A percentile compares a stretch with the other conserved stretches of the same genome.
Evolutionary conservation across 1,140 invertebrate species (phyloP).

Genomic region (Zelostemma sp.): DNA sequence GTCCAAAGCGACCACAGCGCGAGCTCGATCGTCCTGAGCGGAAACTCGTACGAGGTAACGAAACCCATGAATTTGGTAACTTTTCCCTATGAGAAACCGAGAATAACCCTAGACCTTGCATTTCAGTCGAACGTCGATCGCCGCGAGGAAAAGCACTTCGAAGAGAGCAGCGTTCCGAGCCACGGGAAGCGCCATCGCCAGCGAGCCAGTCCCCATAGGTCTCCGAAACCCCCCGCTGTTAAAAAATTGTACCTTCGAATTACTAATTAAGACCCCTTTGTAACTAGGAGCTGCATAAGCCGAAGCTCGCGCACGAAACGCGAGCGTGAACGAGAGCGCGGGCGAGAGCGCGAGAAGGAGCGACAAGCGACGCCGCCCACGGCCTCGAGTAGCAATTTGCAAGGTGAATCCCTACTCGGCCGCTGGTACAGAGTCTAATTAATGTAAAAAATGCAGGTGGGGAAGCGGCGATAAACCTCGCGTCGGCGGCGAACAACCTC

Average conservation of each 20-base stretch:
- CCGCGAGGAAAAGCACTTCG: slow-evolving; percentile 71
- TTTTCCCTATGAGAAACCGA: neutral
- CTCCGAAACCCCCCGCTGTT: no score
- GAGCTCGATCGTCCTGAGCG: slow-evolving; percentile 61
- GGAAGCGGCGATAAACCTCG: slow-evolving; percentile 54
- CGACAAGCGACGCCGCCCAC: slow-evolving; percentile 63
- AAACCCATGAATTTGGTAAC: slow-evolving; percentile 2
- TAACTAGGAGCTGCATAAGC: slow-evolving; percentile 50
- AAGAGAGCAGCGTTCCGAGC: slow-evolving; percentile 69
- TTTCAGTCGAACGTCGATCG: slow-evolving; percentile 60
- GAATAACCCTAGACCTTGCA: no score
- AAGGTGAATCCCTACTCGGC: slow-evolving; percentile 50
- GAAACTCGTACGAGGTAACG: slow-evolving; percentile 65
- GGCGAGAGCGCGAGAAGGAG: slow-evolving; percentile 62
- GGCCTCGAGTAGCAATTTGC: slow-evolving; percentile 59
- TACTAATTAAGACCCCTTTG: no score
- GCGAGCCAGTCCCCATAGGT: slow-evolving; percentile 73
- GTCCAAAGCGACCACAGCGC: slow-evolving; percentile 65
- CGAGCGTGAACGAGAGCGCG: no score
- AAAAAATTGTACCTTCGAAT: no score
- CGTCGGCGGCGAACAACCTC: slow-evolving; percentile 52
- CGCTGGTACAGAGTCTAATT: no score
- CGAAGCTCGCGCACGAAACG: slow-evolving; percentile 62
- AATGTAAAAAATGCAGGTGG: slow-evolving; percentile 43
- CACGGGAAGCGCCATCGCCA: slow-evolving; percentile 74